Conservation (phyloP, 2,113 vertebrate species). For the Talpa occidentalis region DNA sequence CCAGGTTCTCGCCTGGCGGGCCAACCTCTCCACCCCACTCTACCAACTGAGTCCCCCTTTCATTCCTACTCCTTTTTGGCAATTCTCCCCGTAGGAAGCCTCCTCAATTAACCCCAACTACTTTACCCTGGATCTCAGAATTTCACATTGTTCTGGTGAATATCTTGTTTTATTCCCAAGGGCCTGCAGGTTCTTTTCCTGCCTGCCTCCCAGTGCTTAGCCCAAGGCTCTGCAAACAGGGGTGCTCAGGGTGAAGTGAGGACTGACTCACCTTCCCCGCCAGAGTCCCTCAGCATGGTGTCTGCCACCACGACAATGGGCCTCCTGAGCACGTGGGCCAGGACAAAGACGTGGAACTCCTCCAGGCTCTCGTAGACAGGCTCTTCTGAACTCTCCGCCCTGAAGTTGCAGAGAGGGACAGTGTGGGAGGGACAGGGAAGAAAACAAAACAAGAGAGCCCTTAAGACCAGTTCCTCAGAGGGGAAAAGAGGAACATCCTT, state of each 20-base stretch:
- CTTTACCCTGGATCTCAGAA: constrained; percentile 4
- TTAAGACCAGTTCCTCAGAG: not conserved
- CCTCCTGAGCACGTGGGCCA: constrained; percentile 95
- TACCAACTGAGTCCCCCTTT: not conserved
- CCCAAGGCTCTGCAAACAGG: not conserved
- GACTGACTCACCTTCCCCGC: constrained; percentile 92
- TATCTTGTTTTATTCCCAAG: not conserved
- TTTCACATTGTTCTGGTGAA: not conserved
- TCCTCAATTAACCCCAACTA: not conserved
- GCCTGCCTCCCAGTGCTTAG: not conserved
- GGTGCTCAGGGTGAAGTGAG: not conserved
- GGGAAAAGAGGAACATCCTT: not conserved
- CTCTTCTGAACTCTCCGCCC: constrained; percentile 93
- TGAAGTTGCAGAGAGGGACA: constrained; percentile 64
- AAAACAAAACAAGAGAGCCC: constrained; percentile 5
- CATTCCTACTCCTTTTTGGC: not conserved
- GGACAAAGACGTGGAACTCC: constrained; percentile 97
- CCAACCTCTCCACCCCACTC: not conserved
- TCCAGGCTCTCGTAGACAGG: constrained; percentile 98
- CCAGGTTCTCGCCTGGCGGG: not conserved
- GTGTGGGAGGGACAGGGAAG: not conserved
- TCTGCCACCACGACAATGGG: constrained; percentile 97
- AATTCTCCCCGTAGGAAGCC: constrained; percentile 8
- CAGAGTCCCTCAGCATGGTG: constrained; percentile 98
- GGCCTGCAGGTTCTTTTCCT: not conserved